phyloP scores from a whole-genome alignment of 2,888 invertebrate species.

The Tetheella fluctuosa region DNA sequence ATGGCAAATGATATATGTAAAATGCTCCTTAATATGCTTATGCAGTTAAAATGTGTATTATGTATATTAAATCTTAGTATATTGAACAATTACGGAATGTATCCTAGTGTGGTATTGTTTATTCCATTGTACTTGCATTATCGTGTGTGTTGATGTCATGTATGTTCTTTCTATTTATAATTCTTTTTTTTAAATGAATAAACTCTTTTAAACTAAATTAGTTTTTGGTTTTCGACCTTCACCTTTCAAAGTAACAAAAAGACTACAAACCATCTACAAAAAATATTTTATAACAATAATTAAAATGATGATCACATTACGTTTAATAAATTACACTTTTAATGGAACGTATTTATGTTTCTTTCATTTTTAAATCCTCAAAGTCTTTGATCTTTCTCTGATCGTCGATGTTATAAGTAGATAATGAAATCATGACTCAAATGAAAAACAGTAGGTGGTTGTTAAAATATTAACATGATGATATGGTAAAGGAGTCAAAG shows the following conservation, averaged over 20 bases:
- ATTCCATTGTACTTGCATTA: conserved; percentile 72
- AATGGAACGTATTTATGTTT: neutral
- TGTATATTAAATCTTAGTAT: conserved; percentile 21
- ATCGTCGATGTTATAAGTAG: neutral
- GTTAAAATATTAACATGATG: conserved; percentile 6
- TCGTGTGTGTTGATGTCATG: conserved; percentile 67
- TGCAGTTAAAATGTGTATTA: neutral
- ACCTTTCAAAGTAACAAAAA: conserved; percentile 18
- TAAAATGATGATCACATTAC: conserved; percentile 6
- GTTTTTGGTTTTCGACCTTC: conserved; percentile 15
- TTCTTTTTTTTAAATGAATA: conserved; percentile 58
- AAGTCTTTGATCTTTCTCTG: conserved; percentile 12
- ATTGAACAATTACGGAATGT: conserved; percentile 45
- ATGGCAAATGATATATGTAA: conserved; percentile 25
- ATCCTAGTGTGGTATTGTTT: conserved; percentile 55
- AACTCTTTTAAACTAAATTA: conserved; percentile 43
- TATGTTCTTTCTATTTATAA: conserved; percentile 64
- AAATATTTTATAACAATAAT: neutral
- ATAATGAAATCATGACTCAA: neutral
- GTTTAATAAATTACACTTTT: neutral
- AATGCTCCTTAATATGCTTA: neutral
- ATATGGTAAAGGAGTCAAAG: conserved; percentile 25
- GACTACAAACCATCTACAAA: neutral
- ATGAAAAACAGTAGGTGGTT: neutral
- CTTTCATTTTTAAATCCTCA: neutral